Conservation (phyloP, 2,888 invertebrate species). For the Dioctria rufipes region DNA sequence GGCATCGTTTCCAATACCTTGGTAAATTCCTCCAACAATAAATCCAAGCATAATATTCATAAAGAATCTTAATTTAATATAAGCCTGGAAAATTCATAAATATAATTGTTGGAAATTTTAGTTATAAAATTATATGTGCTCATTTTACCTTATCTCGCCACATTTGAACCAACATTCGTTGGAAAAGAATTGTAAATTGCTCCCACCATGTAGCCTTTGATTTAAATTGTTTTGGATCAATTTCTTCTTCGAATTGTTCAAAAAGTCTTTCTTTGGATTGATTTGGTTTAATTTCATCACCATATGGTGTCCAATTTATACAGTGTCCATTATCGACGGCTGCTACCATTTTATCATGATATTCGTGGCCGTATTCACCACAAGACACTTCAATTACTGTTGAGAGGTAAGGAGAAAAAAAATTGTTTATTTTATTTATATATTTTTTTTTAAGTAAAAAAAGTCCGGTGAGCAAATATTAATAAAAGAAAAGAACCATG, state of each 20-base stretch:
- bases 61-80: slow-evolving; percentile 79
- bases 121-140: background rate
- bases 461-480: background rate
- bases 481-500: slow-evolving; percentile 5
- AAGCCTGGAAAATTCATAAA: slow-evolving; percentile 74
- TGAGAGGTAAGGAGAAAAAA: slow-evolving; percentile 53
- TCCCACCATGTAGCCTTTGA: slow-evolving; percentile 76
- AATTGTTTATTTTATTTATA: no score
- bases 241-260: slow-evolving; percentile 68
- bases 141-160: slow-evolving; percentile 79
- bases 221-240: slow-evolving; percentile 73
- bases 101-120: slow-evolving; percentile 5
- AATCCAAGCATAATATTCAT: slow-evolving; percentile 80
- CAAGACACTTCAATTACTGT: slow-evolving; percentile 86
- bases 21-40: slow-evolving; percentile 80
- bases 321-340: slow-evolving; percentile 79
- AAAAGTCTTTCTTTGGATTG: slow-evolving; percentile 55
- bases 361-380: slow-evolving; percentile 82
- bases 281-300: slow-evolving; percentile 61
- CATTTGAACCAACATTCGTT: slow-evolving; percentile 82
- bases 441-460: background rate
- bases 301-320: slow-evolving; percentile 72
- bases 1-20: slow-evolving; percentile 83
- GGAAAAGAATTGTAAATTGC: slow-evolving; percentile 79
- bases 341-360: slow-evolving; percentile 79